Evolutionary conservation across 2,888 invertebrate species (phyloP).

Genomic region (Zelleria hepariella): DNA sequence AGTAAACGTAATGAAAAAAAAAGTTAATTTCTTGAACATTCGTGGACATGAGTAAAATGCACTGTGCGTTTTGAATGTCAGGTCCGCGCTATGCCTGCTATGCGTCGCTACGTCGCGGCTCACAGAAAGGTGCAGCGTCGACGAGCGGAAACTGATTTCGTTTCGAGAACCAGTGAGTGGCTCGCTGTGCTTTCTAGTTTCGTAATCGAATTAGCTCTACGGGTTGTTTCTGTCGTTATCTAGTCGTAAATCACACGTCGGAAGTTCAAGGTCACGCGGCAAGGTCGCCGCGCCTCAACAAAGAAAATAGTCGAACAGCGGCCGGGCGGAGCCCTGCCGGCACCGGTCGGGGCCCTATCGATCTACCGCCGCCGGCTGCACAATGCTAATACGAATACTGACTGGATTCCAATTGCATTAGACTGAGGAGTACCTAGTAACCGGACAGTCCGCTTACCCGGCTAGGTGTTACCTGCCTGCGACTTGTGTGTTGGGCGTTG

Average conservation of each 20-base stretch:
- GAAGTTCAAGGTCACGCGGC: conserved; percentile 46
- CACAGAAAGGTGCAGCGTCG: neutral
- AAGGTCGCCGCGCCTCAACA: conserved; percentile 38
- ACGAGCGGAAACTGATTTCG: neutral
- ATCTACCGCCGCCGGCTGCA: neutral
- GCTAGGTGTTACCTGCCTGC: no score
- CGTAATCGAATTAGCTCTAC: neutral
- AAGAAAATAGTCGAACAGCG: conserved; percentile 11
- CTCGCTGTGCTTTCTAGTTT: neutral
- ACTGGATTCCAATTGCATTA: neutral
- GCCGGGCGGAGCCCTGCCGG: neutral
- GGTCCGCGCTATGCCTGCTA: neutral
- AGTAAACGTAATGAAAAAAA: neutral
- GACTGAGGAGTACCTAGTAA: no score
- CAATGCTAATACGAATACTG: neutral
- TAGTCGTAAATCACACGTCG: neutral
- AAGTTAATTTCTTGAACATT: neutral
- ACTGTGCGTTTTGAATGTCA: neutral
- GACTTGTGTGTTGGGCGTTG: no score
- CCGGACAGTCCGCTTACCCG: neutral
- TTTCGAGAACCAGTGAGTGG: neutral
- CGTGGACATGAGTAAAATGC: neutral
- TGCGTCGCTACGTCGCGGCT: neutral
- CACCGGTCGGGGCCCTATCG: neutral
- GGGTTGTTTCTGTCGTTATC: neutral